phyloP scores from a whole-genome alignment of 2,797 vertebrate genomes.

The Miichthys miiuy region DNA sequence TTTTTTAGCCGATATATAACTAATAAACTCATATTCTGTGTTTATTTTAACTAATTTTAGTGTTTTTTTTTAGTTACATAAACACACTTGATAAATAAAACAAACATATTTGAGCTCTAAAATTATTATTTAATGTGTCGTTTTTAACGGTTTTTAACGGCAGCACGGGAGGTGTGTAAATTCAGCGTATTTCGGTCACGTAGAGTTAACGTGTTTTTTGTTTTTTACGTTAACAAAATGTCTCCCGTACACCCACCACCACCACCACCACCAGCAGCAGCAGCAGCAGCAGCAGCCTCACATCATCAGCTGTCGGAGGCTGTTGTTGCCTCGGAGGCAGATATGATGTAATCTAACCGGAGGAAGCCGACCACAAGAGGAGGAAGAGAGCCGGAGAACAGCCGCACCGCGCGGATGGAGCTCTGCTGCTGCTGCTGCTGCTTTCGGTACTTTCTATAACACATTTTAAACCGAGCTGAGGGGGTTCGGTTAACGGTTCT shows the following conservation, averaged over 20 bases:
- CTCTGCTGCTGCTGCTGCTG: not conserved
- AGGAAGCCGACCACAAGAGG: constrained; percentile 51
- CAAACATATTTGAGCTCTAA: not conserved
- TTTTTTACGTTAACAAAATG: constrained; percentile 19
- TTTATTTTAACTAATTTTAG: too few species aligned
- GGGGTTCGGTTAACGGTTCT: not conserved
- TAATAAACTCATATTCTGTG: too few species aligned
- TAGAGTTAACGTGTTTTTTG: constrained; percentile 14
- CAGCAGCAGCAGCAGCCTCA: too few species aligned
- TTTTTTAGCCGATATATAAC: too few species aligned
- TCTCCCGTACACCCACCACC: constrained; percentile 36
- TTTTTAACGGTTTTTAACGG: too few species aligned
- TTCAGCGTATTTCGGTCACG: not conserved
- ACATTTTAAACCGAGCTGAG: too few species aligned
- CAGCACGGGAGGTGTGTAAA: not conserved
- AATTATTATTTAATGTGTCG: not conserved
- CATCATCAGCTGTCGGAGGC: constrained; percentile 74
- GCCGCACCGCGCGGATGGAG: constrained; percentile 63
- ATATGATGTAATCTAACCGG: constrained; percentile 85
- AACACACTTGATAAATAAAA: not conserved
- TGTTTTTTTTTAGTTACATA: too few species aligned
- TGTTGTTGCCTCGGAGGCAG: constrained; percentile 75
- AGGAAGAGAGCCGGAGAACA: constrained; percentile 17
- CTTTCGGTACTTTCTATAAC: not conserved
- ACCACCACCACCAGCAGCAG: constrained; percentile 29